phyloP scores from a whole-genome alignment of 2,888 invertebrate species.

The Megaustenia siamemsis region DNA sequence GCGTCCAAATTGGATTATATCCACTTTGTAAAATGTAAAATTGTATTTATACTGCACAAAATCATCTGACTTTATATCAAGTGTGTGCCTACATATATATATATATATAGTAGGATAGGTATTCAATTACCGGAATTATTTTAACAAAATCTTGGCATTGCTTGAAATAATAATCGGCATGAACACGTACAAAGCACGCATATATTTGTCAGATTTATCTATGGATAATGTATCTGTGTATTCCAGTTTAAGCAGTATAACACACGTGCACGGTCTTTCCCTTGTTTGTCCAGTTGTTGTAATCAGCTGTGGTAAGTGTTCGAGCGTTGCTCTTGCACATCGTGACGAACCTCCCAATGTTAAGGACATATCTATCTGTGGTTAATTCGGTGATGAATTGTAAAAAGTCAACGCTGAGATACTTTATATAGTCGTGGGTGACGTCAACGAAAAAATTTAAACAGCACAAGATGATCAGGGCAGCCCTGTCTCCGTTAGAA shows the following conservation, averaged over 20 bases:
- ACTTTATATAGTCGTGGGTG: conserved; percentile 4
- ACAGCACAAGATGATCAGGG: conserved; percentile 41
- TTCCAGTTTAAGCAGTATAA: neutral
- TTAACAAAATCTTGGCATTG: too few relatives aligned
- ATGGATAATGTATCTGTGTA: neutral
- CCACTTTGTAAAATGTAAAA: too few relatives aligned
- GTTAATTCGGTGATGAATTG: neutral
- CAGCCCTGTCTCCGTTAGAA: neutral
- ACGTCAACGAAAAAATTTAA: conserved; percentile 42
- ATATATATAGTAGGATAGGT: too few relatives aligned
- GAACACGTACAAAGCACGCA: neutral
- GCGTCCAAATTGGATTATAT: too few relatives aligned
- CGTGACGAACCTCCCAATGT: conserved; percentile 11
- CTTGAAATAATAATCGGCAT: neutral
- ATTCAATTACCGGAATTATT: too few relatives aligned
- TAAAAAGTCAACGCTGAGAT: neutral
- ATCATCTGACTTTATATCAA: too few relatives aligned
- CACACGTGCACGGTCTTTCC: neutral
- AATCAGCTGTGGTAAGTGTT: conserved; percentile 7
- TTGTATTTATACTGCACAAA: too few relatives aligned
- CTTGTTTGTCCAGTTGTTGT: neutral
- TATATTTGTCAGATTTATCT: neutral
- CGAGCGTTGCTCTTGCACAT: conserved; percentile 7
- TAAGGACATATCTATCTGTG: neutral
- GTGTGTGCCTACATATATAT: too few relatives aligned